Conservation (phyloP, 2,113 vertebrate genomes). For the Benitochromis conjunctus region DNA sequence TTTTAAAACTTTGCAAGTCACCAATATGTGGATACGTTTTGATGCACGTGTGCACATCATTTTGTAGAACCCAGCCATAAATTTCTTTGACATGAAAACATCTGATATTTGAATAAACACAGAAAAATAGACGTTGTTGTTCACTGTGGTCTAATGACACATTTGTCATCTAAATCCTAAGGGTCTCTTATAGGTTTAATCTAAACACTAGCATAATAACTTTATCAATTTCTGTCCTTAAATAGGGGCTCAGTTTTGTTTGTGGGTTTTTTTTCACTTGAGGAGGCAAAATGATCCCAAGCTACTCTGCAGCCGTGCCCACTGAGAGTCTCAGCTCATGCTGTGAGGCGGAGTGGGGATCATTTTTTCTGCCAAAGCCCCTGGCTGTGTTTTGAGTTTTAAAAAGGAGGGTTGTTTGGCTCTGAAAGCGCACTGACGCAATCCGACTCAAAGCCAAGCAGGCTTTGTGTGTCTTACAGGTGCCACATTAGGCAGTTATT, state of each 20-base stretch:
- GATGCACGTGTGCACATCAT: background rate
- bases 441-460: background rate
- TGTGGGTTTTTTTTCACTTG: background rate
- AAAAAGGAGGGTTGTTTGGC: conserved; percentile 4
- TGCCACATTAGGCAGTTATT: background rate
- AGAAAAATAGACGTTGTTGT: background rate
- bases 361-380: conserved; percentile 21
- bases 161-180: background rate
- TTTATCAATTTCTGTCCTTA: background rate
- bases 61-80: background rate
- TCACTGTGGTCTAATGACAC: background rate
- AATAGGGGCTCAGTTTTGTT: background rate
- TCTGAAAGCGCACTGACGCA: background rate
- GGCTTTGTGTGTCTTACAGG: background rate
- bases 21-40: background rate
- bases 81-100: background rate
- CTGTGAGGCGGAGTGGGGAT: conserved; percentile 14
- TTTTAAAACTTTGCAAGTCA: background rate
- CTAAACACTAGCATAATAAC: background rate
- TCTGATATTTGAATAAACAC: fast-evolving
- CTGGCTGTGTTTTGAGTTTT: conserved; percentile 34
- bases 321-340: background rate
- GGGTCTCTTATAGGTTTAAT: background rate
- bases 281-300: background rate
- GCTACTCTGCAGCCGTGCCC: background rate